These are phyloP conservation scores for Sebastes reedi DNA, from an alignment of 2,797 vertebrate genomes.

Conservation along the genomic window DNA sequence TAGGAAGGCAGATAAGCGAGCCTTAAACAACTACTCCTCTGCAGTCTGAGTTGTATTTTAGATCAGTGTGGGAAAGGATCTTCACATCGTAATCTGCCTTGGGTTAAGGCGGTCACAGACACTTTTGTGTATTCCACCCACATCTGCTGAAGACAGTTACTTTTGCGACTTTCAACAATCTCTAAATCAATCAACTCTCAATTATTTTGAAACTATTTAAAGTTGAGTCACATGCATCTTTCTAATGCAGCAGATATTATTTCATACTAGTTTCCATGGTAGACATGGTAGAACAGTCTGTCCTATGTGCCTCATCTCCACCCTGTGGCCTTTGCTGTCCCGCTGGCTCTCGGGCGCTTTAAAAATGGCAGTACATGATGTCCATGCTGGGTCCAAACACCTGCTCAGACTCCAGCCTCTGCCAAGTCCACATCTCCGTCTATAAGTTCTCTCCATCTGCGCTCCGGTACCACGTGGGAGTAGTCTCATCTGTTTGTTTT, in stretches of 20 bases:
- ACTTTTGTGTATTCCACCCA: neutral
- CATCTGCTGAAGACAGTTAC: neutral
- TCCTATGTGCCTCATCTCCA: slow-evolving; percentile 42
- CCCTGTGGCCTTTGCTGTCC: slow-evolving; percentile 51
- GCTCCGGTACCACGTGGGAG: slow-evolving; percentile 64
- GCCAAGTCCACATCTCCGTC: slow-evolving; percentile 71
- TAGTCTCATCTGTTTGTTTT: slow-evolving; percentile 80
- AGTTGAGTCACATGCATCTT: neutral
- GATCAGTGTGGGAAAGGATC: slow-evolving; percentile 13
- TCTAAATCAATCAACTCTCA: neutral
- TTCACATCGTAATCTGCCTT: neutral
- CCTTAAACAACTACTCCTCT: slow-evolving; percentile 45
- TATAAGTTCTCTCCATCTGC: slow-evolving; percentile 77
- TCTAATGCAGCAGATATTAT: slow-evolving; percentile 13
- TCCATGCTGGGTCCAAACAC: slow-evolving; percentile 74
- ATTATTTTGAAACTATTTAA: neutral
- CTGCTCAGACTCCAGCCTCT: slow-evolving; percentile 66
- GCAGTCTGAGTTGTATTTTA: slow-evolving; percentile 16
- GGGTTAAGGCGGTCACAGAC: neutral
- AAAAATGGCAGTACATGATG: slow-evolving; percentile 59
- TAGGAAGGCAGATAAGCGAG: slow-evolving; percentile 33
- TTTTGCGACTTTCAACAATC: neutral
- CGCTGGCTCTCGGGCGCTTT: slow-evolving; percentile 48
- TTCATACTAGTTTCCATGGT: slow-evolving; percentile 24
- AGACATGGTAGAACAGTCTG: slow-evolving; percentile 38